Evolutionary conservation across 2,888 invertebrate genomes (phyloP).

Genomic region (Coenonympha glycerion): DNA sequence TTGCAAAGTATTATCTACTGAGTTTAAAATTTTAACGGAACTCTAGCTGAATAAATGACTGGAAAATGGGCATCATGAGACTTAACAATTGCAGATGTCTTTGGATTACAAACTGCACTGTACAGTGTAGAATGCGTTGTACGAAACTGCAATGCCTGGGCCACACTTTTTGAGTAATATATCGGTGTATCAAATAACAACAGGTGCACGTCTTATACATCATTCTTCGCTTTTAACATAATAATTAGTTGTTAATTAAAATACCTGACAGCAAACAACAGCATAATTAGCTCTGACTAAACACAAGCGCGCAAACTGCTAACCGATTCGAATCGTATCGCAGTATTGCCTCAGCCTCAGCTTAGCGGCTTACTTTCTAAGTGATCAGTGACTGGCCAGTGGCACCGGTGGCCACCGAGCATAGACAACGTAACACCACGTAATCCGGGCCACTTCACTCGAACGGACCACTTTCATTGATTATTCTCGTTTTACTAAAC

Average conservation of each 20-base stretch:
- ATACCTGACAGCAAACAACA: constrained; percentile 1
- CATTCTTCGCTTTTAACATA: not conserved
- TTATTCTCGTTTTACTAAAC: not conserved
- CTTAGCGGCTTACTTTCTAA: constrained; percentile 20
- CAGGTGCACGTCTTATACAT: no score
- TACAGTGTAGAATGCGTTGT: no score
- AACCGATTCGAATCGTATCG: constrained; percentile 19
- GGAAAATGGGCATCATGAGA: no score
- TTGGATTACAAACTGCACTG: no score
- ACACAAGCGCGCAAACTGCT: not conserved
- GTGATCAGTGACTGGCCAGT: no score
- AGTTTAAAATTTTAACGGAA: no score
- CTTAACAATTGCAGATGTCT: no score
- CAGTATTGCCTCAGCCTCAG: constrained; percentile 8
- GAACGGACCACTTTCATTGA: constrained; percentile 18
- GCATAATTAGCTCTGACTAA: not conserved
- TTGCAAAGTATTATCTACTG: no score
- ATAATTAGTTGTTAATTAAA: not conserved
- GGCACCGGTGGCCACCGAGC: not conserved
- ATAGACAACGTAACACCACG: constrained; percentile 18
- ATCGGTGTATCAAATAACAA: no score
- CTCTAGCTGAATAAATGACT: no score
- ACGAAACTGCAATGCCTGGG: no score
- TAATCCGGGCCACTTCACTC: constrained; percentile 9
- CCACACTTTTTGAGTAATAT: no score